Evolutionary conservation across 2,797 vertebrate species (phyloP).

Genomic region (Ctenopoma kingsleyae): DNA sequence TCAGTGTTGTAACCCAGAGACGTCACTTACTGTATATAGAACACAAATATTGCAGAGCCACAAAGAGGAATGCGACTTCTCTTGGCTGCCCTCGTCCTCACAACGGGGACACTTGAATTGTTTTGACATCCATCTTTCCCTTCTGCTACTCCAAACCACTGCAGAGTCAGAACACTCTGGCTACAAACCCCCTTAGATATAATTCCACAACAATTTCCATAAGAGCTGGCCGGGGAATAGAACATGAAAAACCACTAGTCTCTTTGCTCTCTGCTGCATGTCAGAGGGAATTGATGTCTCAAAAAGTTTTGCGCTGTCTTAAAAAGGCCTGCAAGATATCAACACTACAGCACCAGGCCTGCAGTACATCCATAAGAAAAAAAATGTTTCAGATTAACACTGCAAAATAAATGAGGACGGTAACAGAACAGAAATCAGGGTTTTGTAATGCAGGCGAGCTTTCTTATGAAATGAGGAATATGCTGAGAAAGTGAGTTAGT

Average conservation of each 20-base stretch:
- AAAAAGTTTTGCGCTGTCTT: constrained; percentile 64
- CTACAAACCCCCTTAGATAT: constrained; percentile 75
- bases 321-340: constrained; percentile 52
- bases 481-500: constrained; percentile 20
- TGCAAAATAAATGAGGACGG: constrained; percentile 1
- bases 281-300: constrained; percentile 77
- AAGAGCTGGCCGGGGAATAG: constrained; percentile 73
- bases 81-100: constrained; percentile 45
- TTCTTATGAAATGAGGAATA: constrained; percentile 11
- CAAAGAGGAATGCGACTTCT: constrained; percentile 47
- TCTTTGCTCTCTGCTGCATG: constrained; percentile 75
- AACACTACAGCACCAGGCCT: not conserved
- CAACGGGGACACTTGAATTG: constrained; percentile 68
- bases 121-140: constrained; percentile 79
- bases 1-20: constrained; percentile 19
- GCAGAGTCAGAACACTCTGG: constrained; percentile 65
- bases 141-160: constrained; percentile 65
- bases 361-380: constrained; percentile 20
- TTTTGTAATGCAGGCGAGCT: constrained; percentile 5
- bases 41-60: constrained; percentile 29
- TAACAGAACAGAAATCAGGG: constrained; percentile 4
- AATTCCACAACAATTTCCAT: constrained; percentile 82
- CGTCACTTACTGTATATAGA: constrained; percentile 18
- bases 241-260: constrained; percentile 71
- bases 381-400: constrained; percentile 15